Evolutionary conservation across 2,888 invertebrate genomes (phyloP).

Genomic region (Ectemnius continuus): DNA sequence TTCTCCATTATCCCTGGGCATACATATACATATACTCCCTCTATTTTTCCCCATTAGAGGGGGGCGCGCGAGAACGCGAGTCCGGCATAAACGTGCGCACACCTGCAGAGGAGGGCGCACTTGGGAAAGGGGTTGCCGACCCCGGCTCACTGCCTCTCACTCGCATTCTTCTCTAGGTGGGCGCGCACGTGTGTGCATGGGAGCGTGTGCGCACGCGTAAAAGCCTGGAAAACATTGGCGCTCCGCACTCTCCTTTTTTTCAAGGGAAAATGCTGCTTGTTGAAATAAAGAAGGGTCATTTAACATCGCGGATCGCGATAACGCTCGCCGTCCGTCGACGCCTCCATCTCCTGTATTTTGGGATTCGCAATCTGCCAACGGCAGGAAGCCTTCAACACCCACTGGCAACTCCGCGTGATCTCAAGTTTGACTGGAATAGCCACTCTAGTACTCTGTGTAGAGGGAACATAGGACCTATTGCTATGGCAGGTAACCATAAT

Average conservation of each 20-base stretch:
- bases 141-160: slow-evolving; percentile 50
- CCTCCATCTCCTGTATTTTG: background rate
- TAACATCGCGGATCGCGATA: slow-evolving; percentile 35
- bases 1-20: background rate
- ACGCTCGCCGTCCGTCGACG: slow-evolving; percentile 21
- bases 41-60: slow-evolving; percentile 54
- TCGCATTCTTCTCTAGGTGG: background rate
- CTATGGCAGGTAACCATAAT: too few relatives aligned
- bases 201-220: slow-evolving; percentile 45
- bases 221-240: slow-evolving; percentile 51
- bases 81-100: slow-evolving; percentile 18
- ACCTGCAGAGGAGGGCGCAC: slow-evolving; percentile 2
- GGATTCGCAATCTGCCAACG: too few relatives aligned
- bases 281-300: slow-evolving; percentile 51
- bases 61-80: slow-evolving; percentile 50
- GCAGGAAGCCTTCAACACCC: too few relatives aligned
- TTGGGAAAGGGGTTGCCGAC: slow-evolving; percentile 61
- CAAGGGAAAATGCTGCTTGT: slow-evolving; percentile 47
- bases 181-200: slow-evolving; percentile 29
- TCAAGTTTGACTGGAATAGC: too few relatives aligned
- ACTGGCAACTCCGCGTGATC: too few relatives aligned
- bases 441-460: too few relatives aligned
- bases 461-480: too few relatives aligned
- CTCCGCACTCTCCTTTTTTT: slow-evolving; percentile 39
- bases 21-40: slow-evolving; percentile 24